Evolutionary conservation across 2,797 vertebrate genomes (phyloP), one percentile per base, ranked within the genome.

Genomic region (Anguilla marmorata): DNA sequence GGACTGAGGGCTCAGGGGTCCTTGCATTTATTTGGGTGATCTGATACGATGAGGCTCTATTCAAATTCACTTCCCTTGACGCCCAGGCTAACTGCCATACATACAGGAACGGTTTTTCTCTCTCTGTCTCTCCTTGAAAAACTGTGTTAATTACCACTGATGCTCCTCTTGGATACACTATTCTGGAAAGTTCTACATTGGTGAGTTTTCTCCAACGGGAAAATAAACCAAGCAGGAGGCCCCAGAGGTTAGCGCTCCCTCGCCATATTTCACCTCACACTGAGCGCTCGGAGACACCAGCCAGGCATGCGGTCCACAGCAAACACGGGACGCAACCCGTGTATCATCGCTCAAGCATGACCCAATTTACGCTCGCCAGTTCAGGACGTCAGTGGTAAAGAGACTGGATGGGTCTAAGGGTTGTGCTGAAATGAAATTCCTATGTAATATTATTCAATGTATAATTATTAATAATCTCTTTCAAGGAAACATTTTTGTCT

Each of bases 11-110:
- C 80, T 33, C 56, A 79, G 16, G 56, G 82, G 87, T n/a, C 85
- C 89, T 66, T 82, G n/a, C 89, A 91, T 91, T 92, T 89, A 89
- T 86, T 58, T 90, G 89, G 60, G 84, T 58, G 80, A 89, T 89
- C 82, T 93, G 60, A 85, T 80, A 90, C 21, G 2, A 0, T 12
- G 50, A 50, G 88, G 86, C 54, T 14, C 90, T 89, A 56, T 92
- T 92, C 83, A 90, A 87, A 66, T 74, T 87, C 87, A 89, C 11
- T 87, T 88, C 69, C 72, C 90, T 90, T 92, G 27, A 84, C 21
- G 50, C 80, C 60, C 54, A 87, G 72, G 69, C 7, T 45, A 19
- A 24, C 84, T 45, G 19, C 69, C 45, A 63, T n/a, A 30, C 79
- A 60, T 2, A 30, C 54, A 30, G 19, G n/a, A 85, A 82, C 19